Evolutionary conservation across 2,888 invertebrate species (phyloP).

Genomic region (Ctenicera cuprea): DNA sequence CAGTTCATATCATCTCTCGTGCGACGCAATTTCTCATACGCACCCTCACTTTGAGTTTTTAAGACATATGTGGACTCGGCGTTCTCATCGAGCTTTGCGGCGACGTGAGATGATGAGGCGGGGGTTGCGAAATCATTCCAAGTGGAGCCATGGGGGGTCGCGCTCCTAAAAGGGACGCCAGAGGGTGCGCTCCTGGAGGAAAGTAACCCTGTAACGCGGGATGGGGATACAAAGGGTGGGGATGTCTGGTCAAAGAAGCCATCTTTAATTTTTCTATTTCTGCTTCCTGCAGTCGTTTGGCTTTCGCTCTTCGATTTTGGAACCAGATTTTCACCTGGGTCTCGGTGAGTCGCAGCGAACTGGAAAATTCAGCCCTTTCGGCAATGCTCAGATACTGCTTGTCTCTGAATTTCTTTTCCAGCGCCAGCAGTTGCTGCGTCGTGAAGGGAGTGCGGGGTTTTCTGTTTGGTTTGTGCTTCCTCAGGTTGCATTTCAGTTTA

Average conservation of each 20-base stretch:
- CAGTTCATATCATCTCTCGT: slow-evolving; percentile 20
- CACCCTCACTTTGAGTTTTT: slow-evolving; percentile 54
- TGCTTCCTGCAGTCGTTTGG: slow-evolving; percentile 96
- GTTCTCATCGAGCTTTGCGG: slow-evolving; percentile 68
- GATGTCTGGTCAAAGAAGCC: slow-evolving; percentile 80
- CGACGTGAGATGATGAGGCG: slow-evolving; percentile 73
- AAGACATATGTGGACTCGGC: slow-evolving; percentile 71
- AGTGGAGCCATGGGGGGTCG: slow-evolving; percentile 71
- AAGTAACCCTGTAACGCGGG: slow-evolving; percentile 80
- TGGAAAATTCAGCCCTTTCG: slow-evolving; percentile 95
- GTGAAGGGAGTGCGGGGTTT: slow-evolving; percentile 97
- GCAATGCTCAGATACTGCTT: slow-evolving; percentile 97
- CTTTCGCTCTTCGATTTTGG: slow-evolving; percentile 91
- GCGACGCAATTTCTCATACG: slow-evolving; percentile 37
- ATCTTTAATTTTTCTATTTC: slow-evolving; percentile 95
- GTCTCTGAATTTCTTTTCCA: slow-evolving; percentile 95
- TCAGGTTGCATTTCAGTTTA: slow-evolving; percentile 89
- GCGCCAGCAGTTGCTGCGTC: slow-evolving; percentile 91
- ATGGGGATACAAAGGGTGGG: slow-evolving; percentile 77
- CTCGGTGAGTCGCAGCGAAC: slow-evolving; percentile 91
- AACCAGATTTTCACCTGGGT: slow-evolving; percentile 92
- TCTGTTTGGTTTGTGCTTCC: slow-evolving; percentile 96
- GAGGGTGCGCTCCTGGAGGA: slow-evolving; percentile 76
- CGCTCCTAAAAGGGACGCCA: slow-evolving; percentile 74
- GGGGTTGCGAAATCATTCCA: slow-evolving; percentile 72